Percentiles rank a stretch among this genome's conserved stretches.
Conservation (phyloP, 2,797 vertebrate species). For the Peromyscus nudipes region DNA sequence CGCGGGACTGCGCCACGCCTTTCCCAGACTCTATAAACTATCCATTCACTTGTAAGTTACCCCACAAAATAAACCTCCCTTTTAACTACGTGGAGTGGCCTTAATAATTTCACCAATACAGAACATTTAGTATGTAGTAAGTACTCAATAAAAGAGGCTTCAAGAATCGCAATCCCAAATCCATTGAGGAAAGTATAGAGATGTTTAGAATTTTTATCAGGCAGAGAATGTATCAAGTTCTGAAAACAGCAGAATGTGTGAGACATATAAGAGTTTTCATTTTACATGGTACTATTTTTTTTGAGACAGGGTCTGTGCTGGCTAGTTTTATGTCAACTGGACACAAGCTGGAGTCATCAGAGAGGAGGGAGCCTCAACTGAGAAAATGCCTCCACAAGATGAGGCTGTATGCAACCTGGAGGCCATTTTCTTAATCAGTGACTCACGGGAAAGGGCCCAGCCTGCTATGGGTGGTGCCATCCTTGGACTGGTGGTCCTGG, state of each 20-base stretch:
- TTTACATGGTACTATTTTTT: background rate
- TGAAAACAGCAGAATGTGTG: conserved; percentile 17
- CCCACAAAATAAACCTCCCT: too few species aligned
- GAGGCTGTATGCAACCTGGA: background rate
- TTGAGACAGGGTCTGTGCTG: background rate
- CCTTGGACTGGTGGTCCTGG: background rate
- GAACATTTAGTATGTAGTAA: background rate
- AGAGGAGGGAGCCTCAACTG: background rate
- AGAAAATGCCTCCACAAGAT: background rate
- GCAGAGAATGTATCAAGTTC: background rate
- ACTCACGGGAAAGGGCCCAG: background rate
- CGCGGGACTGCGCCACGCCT: too few species aligned
- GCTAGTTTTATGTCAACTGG: background rate
- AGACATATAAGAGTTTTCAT: background rate
- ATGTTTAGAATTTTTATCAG: background rate
- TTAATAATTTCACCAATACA: background rate
- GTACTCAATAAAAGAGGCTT: conserved; percentile 40
- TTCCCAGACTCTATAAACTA: too few species aligned
- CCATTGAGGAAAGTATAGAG: background rate
- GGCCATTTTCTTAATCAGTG: background rate
- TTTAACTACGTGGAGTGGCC: too few species aligned
- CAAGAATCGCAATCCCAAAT: background rate
- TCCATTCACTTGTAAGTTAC: too few species aligned
- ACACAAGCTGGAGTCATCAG: background rate
- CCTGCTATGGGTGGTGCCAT: background rate